phyloP scores from a whole-genome alignment of 2,888 invertebrate species.

The Lordiphosa fenestrarum region DNA sequence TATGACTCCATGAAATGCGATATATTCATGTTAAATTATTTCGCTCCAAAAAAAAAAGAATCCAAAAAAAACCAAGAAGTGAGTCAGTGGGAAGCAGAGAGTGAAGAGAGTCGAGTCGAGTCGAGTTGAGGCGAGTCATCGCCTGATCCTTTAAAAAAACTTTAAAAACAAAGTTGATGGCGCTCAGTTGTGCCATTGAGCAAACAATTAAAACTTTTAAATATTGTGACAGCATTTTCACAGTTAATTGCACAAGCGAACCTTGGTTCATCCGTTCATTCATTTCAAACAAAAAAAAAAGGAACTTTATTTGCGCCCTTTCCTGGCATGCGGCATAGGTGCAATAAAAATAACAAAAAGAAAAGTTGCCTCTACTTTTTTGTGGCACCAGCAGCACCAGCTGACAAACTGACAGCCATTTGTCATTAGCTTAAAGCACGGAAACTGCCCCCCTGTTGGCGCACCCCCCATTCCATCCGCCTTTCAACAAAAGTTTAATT shows the following conservation, averaged over 20 bases:
- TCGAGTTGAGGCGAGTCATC: too few relatives aligned
- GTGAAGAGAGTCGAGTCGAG: neutral
- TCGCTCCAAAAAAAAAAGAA: constrained; percentile 25
- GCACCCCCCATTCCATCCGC: neutral
- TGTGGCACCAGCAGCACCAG: constrained; percentile 23
- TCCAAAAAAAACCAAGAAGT: constrained; percentile 15
- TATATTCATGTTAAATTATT: constrained; percentile 74
- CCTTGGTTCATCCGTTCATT: constrained; percentile 37
- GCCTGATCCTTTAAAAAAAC: too few relatives aligned
- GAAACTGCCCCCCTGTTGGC: neutral
- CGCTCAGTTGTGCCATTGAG: constrained; percentile 51
- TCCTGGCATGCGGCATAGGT: constrained; percentile 29
- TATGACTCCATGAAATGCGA: constrained; percentile 73
- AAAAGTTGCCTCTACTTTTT: constrained; percentile 6
- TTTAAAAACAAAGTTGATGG: constrained; percentile 29
- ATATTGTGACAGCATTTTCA: constrained; percentile 69
- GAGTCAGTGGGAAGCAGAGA: constrained; percentile 1
- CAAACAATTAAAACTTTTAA: constrained; percentile 72
- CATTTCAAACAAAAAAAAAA: constrained; percentile 49
- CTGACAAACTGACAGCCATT: constrained; percentile 66
- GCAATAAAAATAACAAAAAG: constrained; percentile 17
- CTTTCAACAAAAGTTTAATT: constrained; percentile 46
- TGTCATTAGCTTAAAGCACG: constrained; percentile 60
- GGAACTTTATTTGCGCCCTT: constrained; percentile 25
- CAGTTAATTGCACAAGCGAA: constrained; percentile 60